Percentiles rank a stretch among this genome's conserved stretches.
phyloP scores from a whole-genome alignment of 2,113 vertebrate genomes.

The Poeciliopsis occidentalis region DNA sequence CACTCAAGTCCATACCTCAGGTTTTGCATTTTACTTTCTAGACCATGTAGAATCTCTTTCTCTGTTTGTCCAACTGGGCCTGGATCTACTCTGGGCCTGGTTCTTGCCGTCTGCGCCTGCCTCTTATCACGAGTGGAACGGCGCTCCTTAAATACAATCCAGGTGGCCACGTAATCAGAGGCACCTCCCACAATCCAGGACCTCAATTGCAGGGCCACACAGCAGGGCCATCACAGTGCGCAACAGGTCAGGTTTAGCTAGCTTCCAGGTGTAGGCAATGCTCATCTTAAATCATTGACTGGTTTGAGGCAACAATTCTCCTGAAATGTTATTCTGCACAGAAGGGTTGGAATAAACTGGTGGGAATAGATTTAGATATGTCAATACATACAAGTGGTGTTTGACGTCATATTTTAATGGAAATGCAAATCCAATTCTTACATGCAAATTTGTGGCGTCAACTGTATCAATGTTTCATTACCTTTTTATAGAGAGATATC shows the following conservation, averaged over 20 bases:
- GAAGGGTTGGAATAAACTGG: not conserved
- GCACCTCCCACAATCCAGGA: no score
- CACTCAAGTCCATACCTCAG: slow-evolving; percentile 16
- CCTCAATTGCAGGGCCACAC: no score
- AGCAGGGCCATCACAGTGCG: not conserved
- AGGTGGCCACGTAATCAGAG: no score
- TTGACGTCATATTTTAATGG: not conserved
- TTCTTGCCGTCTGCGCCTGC: no score
- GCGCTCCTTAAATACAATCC: no score
- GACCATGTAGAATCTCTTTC: not conserved
- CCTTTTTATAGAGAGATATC: not conserved
- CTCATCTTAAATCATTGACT: not conserved
- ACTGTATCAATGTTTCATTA: not conserved
- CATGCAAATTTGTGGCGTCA: no score
- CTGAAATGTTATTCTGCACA: not conserved
- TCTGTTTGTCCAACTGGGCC: not conserved
- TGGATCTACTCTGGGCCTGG: not conserved
- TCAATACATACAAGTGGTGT: not conserved
- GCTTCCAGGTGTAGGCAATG: slow-evolving; percentile 20
- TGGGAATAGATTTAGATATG: not conserved
- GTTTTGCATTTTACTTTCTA: slow-evolving; percentile 13
- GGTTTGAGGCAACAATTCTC: not conserved
- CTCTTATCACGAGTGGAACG: no score
- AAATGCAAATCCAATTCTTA: no score
- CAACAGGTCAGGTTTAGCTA: not conserved